These are phyloP conservation scores for Plecotus auritus DNA, from an alignment of 2,113 vertebrate genomes.

Conservation along the genomic window DNA sequence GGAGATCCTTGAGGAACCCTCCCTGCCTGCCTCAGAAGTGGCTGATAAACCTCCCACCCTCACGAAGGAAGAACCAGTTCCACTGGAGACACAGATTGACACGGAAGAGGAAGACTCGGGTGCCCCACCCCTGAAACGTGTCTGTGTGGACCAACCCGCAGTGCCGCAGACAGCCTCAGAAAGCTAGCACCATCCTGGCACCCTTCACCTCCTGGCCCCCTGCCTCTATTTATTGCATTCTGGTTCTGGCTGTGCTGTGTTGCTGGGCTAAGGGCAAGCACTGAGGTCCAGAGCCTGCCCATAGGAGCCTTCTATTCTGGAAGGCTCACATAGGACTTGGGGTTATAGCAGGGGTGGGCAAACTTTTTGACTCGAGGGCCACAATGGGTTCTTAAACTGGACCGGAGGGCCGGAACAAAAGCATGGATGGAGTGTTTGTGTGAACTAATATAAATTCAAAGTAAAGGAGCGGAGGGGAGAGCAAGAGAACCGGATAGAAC, in stretches of 20 bases:
- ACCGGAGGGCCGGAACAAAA: no score
- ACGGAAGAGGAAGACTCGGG: constrained; percentile 88
- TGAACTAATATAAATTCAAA: no score
- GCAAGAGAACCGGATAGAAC: no score
- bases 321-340: constrained; percentile 32
- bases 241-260: constrained; percentile 66
- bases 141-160: constrained; percentile 89
- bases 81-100: constrained; percentile 80
- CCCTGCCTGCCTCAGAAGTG: constrained; percentile 89
- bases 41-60: constrained; percentile 98
- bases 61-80: constrained; percentile 94
- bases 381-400: no score
- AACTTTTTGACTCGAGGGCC: no score
- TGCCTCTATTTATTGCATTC: constrained; percentile 82
- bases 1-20: constrained; percentile 93
- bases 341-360: no score
- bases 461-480: no score
- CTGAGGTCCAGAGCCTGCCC: constrained; percentile 50
- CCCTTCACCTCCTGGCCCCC: constrained; percentile 35
- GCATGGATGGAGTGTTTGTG: no score
- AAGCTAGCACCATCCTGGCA: constrained; percentile 82
- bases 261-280: constrained; percentile 51
- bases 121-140: constrained; percentile 92
- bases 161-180: constrained; percentile 81
- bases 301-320: constrained; percentile 21